Evolutionary conservation across 2,888 invertebrate species (phyloP), one percentile per base, ranked within the genome.

Genomic region (Oscheius sp.): DNA sequence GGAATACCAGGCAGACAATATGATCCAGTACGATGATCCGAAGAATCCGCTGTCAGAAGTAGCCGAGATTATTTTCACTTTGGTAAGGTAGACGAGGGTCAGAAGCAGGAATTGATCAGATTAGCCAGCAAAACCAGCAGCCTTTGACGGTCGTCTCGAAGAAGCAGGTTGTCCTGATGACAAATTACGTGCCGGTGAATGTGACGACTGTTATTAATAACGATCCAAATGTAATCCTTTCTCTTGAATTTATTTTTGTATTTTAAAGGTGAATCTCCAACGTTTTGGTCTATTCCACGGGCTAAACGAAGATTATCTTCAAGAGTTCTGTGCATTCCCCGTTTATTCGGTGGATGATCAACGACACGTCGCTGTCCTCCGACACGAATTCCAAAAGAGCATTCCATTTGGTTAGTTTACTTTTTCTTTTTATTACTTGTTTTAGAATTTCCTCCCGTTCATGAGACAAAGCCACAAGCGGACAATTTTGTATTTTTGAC

Each of bases 81-180:
- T 46, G 46, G 70, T 70, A 29, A 5, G 66, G 18, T 5, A 25
- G 16, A 5, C 2, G 5, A 5, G 49, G 49, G 13, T 3, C 21
- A 16, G 59, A 9, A 3, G 13, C 27, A 59, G 12, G n/a, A 3
- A 59, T 2, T 35, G 5, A 41, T 61, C 21, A 69, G 69, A 55
- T 69, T 21, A 35, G 55, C 21, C 55, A 29, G 21, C 75, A 77
- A 58, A 82, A 82, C 69, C 79, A 76, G 35, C 72, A 74, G 45
- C 78, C 78, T 6, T 7, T 52, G 13, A 76, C 78, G 0, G 75
- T 77, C 0, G 72, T 70, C 25, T 45, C 68, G 25, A 82, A 82
- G 52, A 82, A 82, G 46, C 78, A 80, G 68, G 74, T 82, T 1
- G 78, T 81, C 1, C 53, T 82, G 9, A 25, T 82, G 1, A 81